Base-by-base conservation (phyloP, 2,888 invertebrate genomes). In the Nomada ferruginata region DNA sequence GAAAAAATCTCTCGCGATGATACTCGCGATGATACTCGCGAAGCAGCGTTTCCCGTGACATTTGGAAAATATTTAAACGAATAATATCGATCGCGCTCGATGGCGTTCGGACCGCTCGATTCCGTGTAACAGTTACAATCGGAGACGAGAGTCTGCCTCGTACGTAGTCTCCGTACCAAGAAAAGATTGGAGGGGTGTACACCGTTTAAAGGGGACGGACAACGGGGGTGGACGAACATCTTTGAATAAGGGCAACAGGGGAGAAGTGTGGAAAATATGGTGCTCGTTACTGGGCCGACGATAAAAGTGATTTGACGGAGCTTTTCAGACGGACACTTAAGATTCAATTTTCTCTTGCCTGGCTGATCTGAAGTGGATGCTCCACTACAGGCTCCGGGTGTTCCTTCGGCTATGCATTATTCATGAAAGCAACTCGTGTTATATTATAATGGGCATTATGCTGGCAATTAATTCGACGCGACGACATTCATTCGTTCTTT, bases 281-380 rank as follows among this genome's bases (percentile, higher is more conserved):
- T 88, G 88, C 89, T 88, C 81, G 87, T 88, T 88, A 88, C 75
- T 82, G 83, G 89, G 85, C 89, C 87, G 79, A 89, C 86, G 87
- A 85, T 79, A 71, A 73, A 86, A 90, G 87, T 85, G 90, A 89
- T 86, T 89, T 89, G 88, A 87, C 91, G 89, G 88, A 91, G 89
- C 89, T 90, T 82, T 90, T 91, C 89, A 89, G 88, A 87, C 87
- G 85, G 88, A 91, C 90, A 92, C 91, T 92, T 91, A 92, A 92
- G 90, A 92, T 93, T 91, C 89, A 91, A 92, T 91, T 93, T 91
- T 90, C 85, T 92, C 93, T 93, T 93, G 93, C 93, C 93, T 93
- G 93, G 92, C 91, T 93, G 90, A 90, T 92, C 91, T 92, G 92
- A 89, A 93, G 93, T 90, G 93, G 92, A 89, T 91, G 92, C 88